Percentiles rank a stretch among this genome's conserved stretches.
These are phyloP conservation scores for Podarcis cretensis DNA, from an alignment of 2,113 vertebrate genomes.

Conservation along the genomic window DNA sequence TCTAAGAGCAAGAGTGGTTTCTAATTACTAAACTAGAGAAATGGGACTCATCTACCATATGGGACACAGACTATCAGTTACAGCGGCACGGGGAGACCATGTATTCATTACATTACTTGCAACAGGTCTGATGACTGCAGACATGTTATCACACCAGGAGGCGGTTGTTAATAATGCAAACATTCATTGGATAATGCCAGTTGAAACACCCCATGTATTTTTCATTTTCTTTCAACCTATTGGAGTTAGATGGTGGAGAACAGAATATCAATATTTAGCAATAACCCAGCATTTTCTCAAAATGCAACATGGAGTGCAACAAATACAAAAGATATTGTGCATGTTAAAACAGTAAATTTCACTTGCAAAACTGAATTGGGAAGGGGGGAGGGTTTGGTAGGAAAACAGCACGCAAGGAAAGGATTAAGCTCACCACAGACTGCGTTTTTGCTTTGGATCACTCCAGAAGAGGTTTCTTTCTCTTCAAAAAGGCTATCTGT, in stretches of 20 bases:
- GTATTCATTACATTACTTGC: slow-evolving; percentile 29
- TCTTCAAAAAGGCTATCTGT: neutral
- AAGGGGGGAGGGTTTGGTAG: too few relatives aligned
- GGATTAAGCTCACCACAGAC: neutral
- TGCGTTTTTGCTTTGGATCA: neutral
- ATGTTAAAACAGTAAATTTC: neutral
- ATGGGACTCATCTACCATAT: slow-evolving; percentile 55
- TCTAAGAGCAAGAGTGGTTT: slow-evolving; percentile 56
- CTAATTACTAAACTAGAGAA: slow-evolving; percentile 51
- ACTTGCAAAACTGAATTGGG: neutral
- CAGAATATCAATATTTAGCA: neutral
- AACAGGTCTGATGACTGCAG: neutral
- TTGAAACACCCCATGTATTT: slow-evolving; percentile 31
- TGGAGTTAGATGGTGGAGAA: neutral
- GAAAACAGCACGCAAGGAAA: neutral
- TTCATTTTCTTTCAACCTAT: slow-evolving; percentile 40
- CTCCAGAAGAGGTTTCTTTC: too few relatives aligned
- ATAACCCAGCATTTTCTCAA: neutral
- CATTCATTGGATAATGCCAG: slow-evolving; percentile 1
- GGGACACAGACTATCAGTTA: slow-evolving; percentile 65
- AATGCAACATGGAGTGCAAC: neutral
- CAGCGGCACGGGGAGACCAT: slow-evolving; percentile 41
- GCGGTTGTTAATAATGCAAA: slow-evolving; percentile 61
- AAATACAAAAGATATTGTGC: neutral
- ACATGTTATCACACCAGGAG: neutral